Evolutionary conservation across 2,797 vertebrate species (phyloP).

Genomic region (Coregonus suidteri): DNA sequence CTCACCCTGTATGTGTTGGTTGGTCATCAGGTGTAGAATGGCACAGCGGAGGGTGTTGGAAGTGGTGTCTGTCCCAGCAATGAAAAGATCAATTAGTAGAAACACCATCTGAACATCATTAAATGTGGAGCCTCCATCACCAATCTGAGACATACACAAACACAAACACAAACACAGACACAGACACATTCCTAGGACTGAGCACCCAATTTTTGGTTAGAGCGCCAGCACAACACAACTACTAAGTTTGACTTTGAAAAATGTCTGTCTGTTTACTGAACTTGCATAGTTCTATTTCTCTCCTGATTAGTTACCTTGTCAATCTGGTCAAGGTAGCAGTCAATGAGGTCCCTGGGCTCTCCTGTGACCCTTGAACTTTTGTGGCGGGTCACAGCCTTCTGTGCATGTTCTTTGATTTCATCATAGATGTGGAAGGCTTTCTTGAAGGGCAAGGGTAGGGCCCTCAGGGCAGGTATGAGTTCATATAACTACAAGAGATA

Average conservation of each 20-base stretch:
- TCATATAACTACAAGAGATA: constrained; percentile 11
- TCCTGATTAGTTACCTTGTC: constrained; percentile 26
- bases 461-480: constrained; percentile 1
- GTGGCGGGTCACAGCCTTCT: constrained; percentile 17
- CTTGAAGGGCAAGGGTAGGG: not conserved
- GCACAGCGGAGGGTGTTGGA: constrained; percentile 31
- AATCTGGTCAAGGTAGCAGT: constrained; percentile 44
- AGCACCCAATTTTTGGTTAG: no score
- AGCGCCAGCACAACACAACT: not conserved
- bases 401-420: not conserved
- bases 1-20: constrained; percentile 26
- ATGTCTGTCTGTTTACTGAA: not conserved
- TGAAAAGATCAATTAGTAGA: constrained; percentile 21
- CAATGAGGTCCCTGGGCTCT: constrained; percentile 36
- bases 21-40: constrained; percentile 46
- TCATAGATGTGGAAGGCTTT: not conserved
- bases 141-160: constrained; percentile 5
- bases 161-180: not conserved
- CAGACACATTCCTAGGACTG: not conserved
- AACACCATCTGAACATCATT: constrained; percentile 44
- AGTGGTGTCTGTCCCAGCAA: constrained; percentile 48
- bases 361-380: constrained; percentile 22
- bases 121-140: constrained; percentile 25
- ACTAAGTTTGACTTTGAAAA: no score
- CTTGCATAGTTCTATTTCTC: no score